Evolutionary conservation across 2,113 vertebrate genomes (phyloP).

Genomic region (Protobothrops mucrosquamatus): DNA sequence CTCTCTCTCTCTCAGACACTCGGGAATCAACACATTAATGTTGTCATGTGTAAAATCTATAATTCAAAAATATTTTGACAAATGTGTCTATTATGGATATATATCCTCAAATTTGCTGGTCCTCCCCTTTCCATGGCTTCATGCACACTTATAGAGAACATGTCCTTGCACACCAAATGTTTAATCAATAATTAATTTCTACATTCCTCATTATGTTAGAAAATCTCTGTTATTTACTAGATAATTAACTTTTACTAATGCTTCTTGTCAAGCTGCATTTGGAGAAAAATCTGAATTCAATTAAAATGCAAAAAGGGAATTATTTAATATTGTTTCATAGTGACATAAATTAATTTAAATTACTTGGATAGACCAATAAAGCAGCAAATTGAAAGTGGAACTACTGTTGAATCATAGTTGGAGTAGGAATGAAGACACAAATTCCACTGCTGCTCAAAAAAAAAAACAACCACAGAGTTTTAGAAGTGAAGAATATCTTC

Average conservation of each 20-base stretch:
- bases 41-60: not conserved
- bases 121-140: not conserved
- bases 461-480: not conserved
- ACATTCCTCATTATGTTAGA: conserved; percentile 18
- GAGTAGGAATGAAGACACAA: conserved; percentile 5
- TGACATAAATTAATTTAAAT: conserved; percentile 30
- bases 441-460: not conserved
- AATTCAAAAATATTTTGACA: conserved; percentile 20
- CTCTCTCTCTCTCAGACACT: not conserved
- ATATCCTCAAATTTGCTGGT: not conserved
- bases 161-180: not conserved
- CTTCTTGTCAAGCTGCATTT: conserved; percentile 30
- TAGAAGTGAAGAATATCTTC: not conserved
- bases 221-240: conserved; percentile 34
- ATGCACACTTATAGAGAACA: not conserved
- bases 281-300: conserved; percentile 24
- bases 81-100: not conserved
- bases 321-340: conserved; percentile 22
- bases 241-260: conserved; percentile 36
- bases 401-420: not conserved
- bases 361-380: conserved; percentile 21
- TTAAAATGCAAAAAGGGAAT: conserved; percentile 24
- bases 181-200: conserved; percentile 36
- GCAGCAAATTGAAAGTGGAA: conserved; percentile 25
- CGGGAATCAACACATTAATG: not conserved